Evolutionary conservation across 2,113 vertebrate genomes (phyloP), one percentile per base, ranked within the genome.

Genomic region (Platichthys flesus): DNA sequence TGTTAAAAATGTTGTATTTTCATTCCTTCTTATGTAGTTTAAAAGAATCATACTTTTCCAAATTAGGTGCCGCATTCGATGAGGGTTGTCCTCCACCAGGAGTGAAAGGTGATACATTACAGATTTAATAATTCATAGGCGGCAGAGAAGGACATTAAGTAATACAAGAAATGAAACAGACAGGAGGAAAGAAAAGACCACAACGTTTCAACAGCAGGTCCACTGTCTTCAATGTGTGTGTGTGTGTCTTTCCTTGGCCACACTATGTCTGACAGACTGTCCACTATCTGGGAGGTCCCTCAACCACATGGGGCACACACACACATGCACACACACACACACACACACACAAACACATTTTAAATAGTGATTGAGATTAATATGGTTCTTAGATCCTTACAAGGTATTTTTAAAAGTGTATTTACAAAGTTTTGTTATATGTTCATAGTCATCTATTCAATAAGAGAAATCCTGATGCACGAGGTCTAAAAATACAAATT

Each of bases 231-330:
- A 18, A 6, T 68, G 81, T 61, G 80, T 67, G 74, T 73, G 67
- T 77, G 56, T 71, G 76, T 55, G 67, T 78, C 74, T 82, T 76
- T 62, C 40, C 73, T 71, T 66, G 74, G 56, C 62, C 76, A 75
- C 52, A 40, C 67, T 81, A 65, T 78, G 70, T 87, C 91, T 90
- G 86, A 86, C 28, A 42, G 60, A 56, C 80, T 78, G 63, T 82
- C 73, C 79, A 45, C 74, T 81, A 56, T 81, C 76, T 82, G 84
- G 85, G 76, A 86, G 82, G 89, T 91, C 89, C 75, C 51, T 67
- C 37, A 75, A 86, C 87, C 77, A 76, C 67, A 85, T 65, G 78
- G 58, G 68, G 61, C 81, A 79, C 67, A 83, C 71, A 81, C 69
- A 54, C 47, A 49, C 84, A 85, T 42, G 78, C 63, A 73, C 65